A percentile compares a stretch with the other conserved stretches of the same genome.
Conservation (phyloP, 1,140 invertebrate genomes). For the Drosophila hydei region DNA sequence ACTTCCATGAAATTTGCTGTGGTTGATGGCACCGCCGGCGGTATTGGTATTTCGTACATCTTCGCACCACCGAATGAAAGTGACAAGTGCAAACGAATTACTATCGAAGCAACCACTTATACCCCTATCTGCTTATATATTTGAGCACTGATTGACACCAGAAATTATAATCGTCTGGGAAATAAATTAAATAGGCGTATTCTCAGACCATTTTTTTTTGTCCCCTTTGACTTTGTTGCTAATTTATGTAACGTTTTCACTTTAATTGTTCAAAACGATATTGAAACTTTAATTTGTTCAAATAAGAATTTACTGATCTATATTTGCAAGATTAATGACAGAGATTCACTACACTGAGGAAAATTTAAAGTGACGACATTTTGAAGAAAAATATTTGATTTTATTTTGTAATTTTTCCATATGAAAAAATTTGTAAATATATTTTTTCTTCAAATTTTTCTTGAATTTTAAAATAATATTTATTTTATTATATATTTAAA, state of each 20-base stretch:
- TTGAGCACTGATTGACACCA: constrained; percentile 58
- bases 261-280: constrained; percentile 6
- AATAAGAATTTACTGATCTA: background rate
- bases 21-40: background rate
- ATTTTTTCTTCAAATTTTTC: no score
- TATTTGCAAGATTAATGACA: background rate
- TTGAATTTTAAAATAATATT: no score
- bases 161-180: constrained; percentile 31
- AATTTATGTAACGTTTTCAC: constrained; percentile 12
- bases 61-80: constrained; percentile 26
- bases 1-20: background rate
- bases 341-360: background rate
- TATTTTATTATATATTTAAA: no score
- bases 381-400: no score
- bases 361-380: no score
- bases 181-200: constrained; percentile 14
- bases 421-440: no score
- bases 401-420: no score
- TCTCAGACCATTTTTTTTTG: background rate
- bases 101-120: constrained; percentile 10
- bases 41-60: constrained; percentile 33
- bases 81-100: constrained; percentile 33
- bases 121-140: constrained; percentile 35
- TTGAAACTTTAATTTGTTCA: constrained; percentile 16
- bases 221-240: background rate